Evolutionary conservation across 2,797 vertebrate genomes (phyloP).

Genomic region (Phalloptychus januarius): DNA sequence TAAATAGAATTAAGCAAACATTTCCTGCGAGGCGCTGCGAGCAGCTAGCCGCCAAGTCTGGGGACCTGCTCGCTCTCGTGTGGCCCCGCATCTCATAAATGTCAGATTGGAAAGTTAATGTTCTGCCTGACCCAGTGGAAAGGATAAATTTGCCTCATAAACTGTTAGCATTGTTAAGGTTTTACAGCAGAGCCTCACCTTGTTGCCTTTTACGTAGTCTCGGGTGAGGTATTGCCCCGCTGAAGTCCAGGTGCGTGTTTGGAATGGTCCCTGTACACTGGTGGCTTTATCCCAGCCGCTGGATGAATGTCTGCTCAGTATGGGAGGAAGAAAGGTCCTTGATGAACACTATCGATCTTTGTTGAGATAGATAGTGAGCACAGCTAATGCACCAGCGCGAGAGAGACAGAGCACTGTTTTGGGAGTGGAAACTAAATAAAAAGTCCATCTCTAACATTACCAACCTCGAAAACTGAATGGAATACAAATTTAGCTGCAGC

Average conservation of each 20-base stretch:
- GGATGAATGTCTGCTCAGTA: slow-evolving; percentile 57
- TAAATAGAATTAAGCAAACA: slow-evolving; percentile 40
- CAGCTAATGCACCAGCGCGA: slow-evolving; percentile 14
- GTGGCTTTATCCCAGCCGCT: slow-evolving; percentile 50
- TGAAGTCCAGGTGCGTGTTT: slow-evolving; percentile 30
- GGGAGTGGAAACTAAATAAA: slow-evolving; percentile 6
- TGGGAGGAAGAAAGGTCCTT: slow-evolving; percentile 30
- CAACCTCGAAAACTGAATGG: neutral
- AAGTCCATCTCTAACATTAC: neutral
- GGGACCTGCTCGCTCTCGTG: neutral
- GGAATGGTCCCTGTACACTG: slow-evolving; percentile 40
- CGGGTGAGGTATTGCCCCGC: slow-evolving; percentile 26
- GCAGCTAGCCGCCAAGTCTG: slow-evolving; percentile 11
- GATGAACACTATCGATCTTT: slow-evolving; percentile 52
- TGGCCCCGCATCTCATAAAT: slow-evolving; percentile 20
- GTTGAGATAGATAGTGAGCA: slow-evolving; percentile 27
- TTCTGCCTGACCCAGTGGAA: slow-evolving; percentile 15
- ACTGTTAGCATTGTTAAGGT: slow-evolving; percentile 39
- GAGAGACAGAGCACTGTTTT: neutral
- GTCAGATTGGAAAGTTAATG: slow-evolving; percentile 41
- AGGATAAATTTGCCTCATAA: slow-evolving; percentile 41
- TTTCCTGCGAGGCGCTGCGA: slow-evolving; percentile 15
- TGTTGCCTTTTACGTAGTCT: slow-evolving; percentile 34
- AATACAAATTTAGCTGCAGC: slow-evolving; percentile 14
- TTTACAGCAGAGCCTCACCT: slow-evolving; percentile 30